Conservation (phyloP, 2,888 invertebrate genomes). For the Odontothrips loti region DNA sequence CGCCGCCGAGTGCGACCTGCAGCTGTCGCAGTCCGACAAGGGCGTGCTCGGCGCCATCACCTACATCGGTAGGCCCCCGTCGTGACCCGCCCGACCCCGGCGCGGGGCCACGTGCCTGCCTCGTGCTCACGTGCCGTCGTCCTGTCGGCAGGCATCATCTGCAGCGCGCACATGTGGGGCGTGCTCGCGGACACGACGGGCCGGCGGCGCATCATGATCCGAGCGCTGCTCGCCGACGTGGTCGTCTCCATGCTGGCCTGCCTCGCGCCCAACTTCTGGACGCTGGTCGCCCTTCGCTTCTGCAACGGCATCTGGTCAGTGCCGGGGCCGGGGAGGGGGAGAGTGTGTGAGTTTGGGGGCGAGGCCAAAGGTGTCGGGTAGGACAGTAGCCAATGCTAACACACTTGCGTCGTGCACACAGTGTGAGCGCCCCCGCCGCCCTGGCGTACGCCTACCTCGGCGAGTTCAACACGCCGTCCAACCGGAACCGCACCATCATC, state of each 20-base stretch:
- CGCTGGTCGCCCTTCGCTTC: neutral
- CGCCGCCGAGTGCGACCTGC: slow-evolving; percentile 63
- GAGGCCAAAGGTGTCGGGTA: neutral
- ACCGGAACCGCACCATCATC: slow-evolving; percentile 53
- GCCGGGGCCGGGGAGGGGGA: neutral
- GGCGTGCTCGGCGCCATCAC: slow-evolving; percentile 62
- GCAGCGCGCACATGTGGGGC: slow-evolving; percentile 20
- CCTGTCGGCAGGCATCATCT: slow-evolving; percentile 10
- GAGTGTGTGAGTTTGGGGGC: too few species aligned
- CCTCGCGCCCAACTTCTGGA: slow-evolving; percentile 2
- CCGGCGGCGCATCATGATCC: slow-evolving; percentile 19
- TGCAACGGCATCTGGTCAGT: slow-evolving; percentile 8
- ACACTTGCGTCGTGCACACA: slow-evolving; percentile 35
- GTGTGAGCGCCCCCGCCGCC: slow-evolving; percentile 51
- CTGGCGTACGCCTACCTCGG: slow-evolving; percentile 58
- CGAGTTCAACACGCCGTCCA: slow-evolving; percentile 53
- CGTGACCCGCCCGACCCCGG: neutral
- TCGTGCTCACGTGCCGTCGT: neutral
- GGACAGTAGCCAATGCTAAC: neutral
- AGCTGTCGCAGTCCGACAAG: slow-evolving; percentile 57
- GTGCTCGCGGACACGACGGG: slow-evolving; percentile 18
- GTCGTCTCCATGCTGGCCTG: neutral
- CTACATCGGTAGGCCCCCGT: slow-evolving; percentile 53
- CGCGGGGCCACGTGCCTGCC: neutral
- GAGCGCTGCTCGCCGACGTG: slow-evolving; percentile 17